phyloP scores from a whole-genome alignment of 2,113 vertebrate genomes.

The Bufo bufo region DNA sequence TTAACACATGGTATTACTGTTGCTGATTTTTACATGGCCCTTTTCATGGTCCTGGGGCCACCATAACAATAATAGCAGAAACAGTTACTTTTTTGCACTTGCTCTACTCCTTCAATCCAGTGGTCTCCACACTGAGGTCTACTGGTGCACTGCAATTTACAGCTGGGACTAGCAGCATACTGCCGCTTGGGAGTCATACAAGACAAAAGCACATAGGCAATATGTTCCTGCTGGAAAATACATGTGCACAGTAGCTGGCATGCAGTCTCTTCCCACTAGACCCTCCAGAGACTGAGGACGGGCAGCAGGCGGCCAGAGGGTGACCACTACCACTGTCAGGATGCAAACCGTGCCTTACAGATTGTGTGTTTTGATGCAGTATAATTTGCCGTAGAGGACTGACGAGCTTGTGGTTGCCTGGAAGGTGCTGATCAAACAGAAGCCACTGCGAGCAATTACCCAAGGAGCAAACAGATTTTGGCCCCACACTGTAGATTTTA shows the following conservation, averaged over 20 bases:
- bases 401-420: conserved; percentile 14
- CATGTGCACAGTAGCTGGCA: neutral
- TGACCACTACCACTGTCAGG: conserved; percentile 25
- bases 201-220: neutral
- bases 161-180: neutral
- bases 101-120: neutral
- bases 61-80: too few relatives aligned
- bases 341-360: neutral
- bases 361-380: neutral
- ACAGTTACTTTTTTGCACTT: neutral
- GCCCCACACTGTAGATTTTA: neutral
- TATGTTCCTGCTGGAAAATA: neutral
- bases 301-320: conserved; percentile 18
- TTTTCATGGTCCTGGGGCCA: too few relatives aligned
- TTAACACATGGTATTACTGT: too few relatives aligned
- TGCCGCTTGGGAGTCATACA: neutral
- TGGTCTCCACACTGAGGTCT: neutral
- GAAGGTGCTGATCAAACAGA: conserved; percentile 44
- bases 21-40: too few relatives aligned
- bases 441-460: neutral
- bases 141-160: neutral
- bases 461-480: conserved; percentile 6
- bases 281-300: neutral
- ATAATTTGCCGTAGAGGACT: conserved; percentile 20
- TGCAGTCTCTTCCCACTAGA: neutral